Conservation (phyloP, 64 coral and sea anemone species). For the Actinia tenebrosa region DNA sequence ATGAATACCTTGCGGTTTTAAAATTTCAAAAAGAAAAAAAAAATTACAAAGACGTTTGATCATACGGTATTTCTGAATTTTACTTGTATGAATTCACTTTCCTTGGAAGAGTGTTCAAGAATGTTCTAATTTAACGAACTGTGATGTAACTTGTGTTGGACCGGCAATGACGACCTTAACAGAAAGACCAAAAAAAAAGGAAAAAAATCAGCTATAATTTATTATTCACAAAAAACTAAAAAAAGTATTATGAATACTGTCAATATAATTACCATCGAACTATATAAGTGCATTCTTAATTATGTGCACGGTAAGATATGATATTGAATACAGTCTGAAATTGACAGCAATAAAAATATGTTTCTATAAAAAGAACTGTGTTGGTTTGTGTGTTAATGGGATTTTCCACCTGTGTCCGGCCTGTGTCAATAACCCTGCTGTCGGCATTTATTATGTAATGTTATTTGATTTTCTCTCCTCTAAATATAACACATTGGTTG, state of each 20-base stretch:
- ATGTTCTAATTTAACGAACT: slow-evolving; percentile 1
- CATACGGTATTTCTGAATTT: background rate
- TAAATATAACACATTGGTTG: background rate
- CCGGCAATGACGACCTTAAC: background rate
- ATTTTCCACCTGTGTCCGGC: background rate
- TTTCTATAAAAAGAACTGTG: slow-evolving; percentile 21
- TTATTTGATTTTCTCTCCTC: background rate
- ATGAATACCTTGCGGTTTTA: background rate
- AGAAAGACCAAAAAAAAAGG: slow-evolving; percentile 19
- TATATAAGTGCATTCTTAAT: background rate
- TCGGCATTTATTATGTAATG: background rate
- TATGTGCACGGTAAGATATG: background rate
- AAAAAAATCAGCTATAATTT: background rate
- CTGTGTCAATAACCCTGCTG: too few species aligned
- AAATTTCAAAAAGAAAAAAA: background rate
- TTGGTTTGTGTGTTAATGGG: background rate
- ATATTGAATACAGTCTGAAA: slow-evolving; percentile 9
- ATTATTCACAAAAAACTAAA: background rate
- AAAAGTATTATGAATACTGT: slow-evolving; percentile 17
- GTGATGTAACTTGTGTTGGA: background rate
- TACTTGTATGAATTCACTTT: background rate
- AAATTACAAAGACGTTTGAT: background rate
- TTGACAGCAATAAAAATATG: slow-evolving; percentile 15
- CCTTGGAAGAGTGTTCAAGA: background rate
- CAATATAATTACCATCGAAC: background rate